phyloP scores from a whole-genome alignment of 2,888 invertebrate genomes.

The Tipula helvola region DNA sequence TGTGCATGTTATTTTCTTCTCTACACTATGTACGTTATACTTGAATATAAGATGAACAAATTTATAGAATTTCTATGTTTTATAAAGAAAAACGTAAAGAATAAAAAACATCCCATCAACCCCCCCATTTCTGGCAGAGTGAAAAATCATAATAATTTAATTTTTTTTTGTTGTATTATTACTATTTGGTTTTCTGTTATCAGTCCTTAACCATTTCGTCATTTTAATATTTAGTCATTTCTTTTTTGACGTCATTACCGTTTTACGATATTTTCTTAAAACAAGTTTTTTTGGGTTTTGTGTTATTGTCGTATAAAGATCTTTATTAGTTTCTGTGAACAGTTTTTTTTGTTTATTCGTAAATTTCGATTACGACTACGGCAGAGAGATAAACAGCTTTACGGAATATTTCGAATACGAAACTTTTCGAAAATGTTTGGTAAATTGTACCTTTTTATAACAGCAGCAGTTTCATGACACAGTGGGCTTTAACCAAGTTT shows the following conservation, averaged over 20 bases:
- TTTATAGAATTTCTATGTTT: constrained; percentile 4
- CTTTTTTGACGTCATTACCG: constrained; percentile 4
- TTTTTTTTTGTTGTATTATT: background rate
- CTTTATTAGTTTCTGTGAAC: background rate
- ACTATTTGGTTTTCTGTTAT: background rate
- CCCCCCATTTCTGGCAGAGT: background rate
- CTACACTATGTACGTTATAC: background rate
- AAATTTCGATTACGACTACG: background rate
- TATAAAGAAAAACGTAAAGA: background rate
- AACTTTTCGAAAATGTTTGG: no score
- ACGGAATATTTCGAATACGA: no score
- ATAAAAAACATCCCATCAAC: background rate
- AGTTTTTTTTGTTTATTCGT: background rate
- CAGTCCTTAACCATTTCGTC: constrained; percentile 4
- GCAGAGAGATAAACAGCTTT: no score
- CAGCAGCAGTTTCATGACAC: no score
- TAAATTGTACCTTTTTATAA: no score
- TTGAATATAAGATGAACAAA: background rate
- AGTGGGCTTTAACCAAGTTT: no score
- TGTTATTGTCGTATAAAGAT: background rate
- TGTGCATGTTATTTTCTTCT: background rate
- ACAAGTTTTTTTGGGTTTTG: background rate
- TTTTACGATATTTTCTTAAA: background rate
- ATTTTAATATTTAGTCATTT: background rate
- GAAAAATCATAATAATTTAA: constrained; percentile 4